Evolutionary conservation across 2,888 invertebrate genomes (phyloP), one percentile per base, ranked within the genome.

Genomic region (Minunthozetes semirufus): DNA sequence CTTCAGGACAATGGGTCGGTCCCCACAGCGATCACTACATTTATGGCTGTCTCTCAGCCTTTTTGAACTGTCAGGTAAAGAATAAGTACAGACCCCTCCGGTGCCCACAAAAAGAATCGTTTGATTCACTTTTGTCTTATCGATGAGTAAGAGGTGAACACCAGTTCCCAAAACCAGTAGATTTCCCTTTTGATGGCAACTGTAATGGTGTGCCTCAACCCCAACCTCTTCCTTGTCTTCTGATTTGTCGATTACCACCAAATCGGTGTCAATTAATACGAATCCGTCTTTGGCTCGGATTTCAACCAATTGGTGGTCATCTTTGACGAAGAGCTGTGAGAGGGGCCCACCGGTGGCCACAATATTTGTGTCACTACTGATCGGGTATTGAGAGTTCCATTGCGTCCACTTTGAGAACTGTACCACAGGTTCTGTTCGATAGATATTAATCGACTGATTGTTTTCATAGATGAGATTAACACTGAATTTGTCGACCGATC

Each of bases 301-400:
- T 22, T 15, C 61, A 61, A 61, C 17, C 13, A 61, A 25, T 27
- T 27, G 8, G 15, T 61, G 11, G 3, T 25, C 29, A 15, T 61
- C 27, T 27, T 27, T 29, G 61, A 61, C 17, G 29, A 61, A 61
- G 29, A 61, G 61, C 29, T 61, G 61, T 29, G 25, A 22, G 1
- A 8, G 6, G 15, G 15, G 25, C 25, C 61, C 19, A 61, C 61
- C 19, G 1, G 27, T 27, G 61, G 27, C 61, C 29, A 61, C 29
- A 22, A 61, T 27, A 27, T 61, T 61, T 27, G n/a, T 19, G 25
- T 61, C 61, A 4, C 19, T 17, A 11, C n/a, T 19, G 25, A 61
- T 61, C 15, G 61, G 61, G 92, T 94, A 81, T 90, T 98, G 78
- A 90, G 91, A 72, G 91, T 91, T 80, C 94, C 95, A 83, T 91